Conservation (phyloP, 2,888 invertebrate genomes). For the Acrobasis repandana region DNA sequence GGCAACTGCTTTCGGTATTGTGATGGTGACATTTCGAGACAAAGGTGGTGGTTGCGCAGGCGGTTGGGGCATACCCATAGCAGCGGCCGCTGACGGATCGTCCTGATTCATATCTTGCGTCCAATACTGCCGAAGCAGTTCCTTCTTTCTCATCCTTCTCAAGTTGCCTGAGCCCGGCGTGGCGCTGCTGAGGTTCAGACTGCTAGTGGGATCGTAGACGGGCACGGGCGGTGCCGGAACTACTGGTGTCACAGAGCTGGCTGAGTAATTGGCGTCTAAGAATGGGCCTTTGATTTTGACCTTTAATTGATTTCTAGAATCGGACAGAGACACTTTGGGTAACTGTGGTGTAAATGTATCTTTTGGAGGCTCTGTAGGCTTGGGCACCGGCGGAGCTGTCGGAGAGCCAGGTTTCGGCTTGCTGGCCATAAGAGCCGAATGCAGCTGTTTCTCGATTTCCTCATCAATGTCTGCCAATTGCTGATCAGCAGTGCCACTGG, state of each 20-base stretch:
- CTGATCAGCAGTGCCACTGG: constrained; percentile 86
- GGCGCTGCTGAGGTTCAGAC: constrained; percentile 64
- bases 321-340: constrained; percentile 89
- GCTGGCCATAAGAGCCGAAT: constrained; percentile 85
- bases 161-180: constrained; percentile 88
- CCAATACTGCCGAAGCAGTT: constrained; percentile 90
- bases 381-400: constrained; percentile 40
- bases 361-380: constrained; percentile 47
- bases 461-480: constrained; percentile 89
- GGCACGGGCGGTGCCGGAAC: constrained; percentile 75
- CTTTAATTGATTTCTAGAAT: constrained; percentile 93
- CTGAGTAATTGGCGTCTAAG: constrained; percentile 88
- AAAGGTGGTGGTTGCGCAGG: constrained; percentile 84
- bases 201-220: constrained; percentile 58
- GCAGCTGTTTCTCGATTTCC: constrained; percentile 89
- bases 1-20: constrained; percentile 94
- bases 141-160: constrained; percentile 94
- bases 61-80: constrained; percentile 76
- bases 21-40: constrained; percentile 86
- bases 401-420: constrained; percentile 66
- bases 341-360: constrained; percentile 54
- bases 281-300: constrained; percentile 96
- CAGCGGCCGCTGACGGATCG: constrained; percentile 84
- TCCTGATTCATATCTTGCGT: constrained; percentile 94
- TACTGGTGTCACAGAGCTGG: constrained; percentile 83